Conservation (phyloP, 2,888 invertebrate genomes). For the Heliconius hortense region DNA sequence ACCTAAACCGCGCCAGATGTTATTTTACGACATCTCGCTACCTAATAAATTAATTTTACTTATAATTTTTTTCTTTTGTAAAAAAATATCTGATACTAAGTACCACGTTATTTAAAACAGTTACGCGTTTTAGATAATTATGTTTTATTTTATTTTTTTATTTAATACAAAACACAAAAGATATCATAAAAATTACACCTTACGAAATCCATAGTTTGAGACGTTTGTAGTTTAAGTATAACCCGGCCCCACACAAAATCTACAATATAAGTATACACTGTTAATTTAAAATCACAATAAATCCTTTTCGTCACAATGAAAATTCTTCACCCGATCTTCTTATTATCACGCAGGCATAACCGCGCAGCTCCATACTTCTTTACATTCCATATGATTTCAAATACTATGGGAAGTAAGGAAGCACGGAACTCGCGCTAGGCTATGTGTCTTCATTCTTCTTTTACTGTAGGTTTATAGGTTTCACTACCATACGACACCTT, state of each 20-base stretch:
- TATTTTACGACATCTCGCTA: slow-evolving; percentile 74
- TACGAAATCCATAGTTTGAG: slow-evolving; percentile 33
- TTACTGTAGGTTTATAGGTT: slow-evolving; percentile 42
- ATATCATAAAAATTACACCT: slow-evolving; percentile 33
- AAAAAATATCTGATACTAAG: neutral
- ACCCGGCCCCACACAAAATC: slow-evolving; percentile 27
- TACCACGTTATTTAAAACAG: neutral
- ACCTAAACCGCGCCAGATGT: slow-evolving; percentile 78
- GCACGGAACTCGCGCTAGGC: slow-evolving; percentile 92
- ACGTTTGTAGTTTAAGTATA: slow-evolving; percentile 15
- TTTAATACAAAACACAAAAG: neutral
- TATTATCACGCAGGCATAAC: slow-evolving; percentile 65
- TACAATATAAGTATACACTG: slow-evolving; percentile 34
- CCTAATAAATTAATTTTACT: slow-evolving; percentile 61
- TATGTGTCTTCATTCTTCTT: slow-evolving; percentile 60
- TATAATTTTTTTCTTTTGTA: slow-evolving; percentile 1
- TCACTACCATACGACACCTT: slow-evolving; percentile 39
- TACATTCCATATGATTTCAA: slow-evolving; percentile 95
- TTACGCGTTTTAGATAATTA: neutral
- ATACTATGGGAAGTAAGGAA: slow-evolving; percentile 98
- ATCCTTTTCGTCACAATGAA: slow-evolving; percentile 36
- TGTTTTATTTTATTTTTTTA: neutral
- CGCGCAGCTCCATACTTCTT: slow-evolving; percentile 95
- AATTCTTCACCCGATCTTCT: slow-evolving; percentile 38
- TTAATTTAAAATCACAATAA: slow-evolving; percentile 33